Conservation (phyloP, 2,888 invertebrate genomes). For the Perizoma flavofasciatum region DNA sequence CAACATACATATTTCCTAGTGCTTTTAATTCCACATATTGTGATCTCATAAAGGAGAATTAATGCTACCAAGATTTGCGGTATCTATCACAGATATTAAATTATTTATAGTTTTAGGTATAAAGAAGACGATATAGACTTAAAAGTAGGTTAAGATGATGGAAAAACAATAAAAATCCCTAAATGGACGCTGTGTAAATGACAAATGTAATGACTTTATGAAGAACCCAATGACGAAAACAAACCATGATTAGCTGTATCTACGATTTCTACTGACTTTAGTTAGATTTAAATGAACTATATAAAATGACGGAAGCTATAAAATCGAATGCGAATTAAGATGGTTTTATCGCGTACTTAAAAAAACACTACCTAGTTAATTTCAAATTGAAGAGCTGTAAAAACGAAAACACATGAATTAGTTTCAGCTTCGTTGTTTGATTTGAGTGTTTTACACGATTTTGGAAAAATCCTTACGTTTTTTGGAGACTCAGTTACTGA, state of each 20-base stretch:
- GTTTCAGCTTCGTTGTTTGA: background rate
- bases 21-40: too few species aligned
- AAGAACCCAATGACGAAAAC: constrained; percentile 56
- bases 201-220: constrained; percentile 46
- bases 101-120: constrained; percentile 6
- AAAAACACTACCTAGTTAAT: constrained; percentile 37
- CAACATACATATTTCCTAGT: too few species aligned
- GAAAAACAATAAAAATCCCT: constrained; percentile 41
- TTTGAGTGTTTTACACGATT: background rate
- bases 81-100: too few species aligned
- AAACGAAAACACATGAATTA: constrained; percentile 49
- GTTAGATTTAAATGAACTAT: constrained; percentile 19
- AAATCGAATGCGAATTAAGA: constrained; percentile 43
- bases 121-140: background rate
- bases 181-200: constrained; percentile 36
- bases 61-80: too few species aligned
- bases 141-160: constrained; percentile 24
- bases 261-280: constrained; percentile 45
- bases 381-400: constrained; percentile 35
- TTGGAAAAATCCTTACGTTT: background rate
- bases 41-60: too few species aligned
- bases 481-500: too few species aligned
- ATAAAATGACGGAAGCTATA: constrained; percentile 37
- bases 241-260: constrained; percentile 51
- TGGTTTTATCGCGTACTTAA: constrained; percentile 42